Base-by-base conservation (phyloP, 2,113 vertebrate genomes). In the Bos indicus region DNA sequence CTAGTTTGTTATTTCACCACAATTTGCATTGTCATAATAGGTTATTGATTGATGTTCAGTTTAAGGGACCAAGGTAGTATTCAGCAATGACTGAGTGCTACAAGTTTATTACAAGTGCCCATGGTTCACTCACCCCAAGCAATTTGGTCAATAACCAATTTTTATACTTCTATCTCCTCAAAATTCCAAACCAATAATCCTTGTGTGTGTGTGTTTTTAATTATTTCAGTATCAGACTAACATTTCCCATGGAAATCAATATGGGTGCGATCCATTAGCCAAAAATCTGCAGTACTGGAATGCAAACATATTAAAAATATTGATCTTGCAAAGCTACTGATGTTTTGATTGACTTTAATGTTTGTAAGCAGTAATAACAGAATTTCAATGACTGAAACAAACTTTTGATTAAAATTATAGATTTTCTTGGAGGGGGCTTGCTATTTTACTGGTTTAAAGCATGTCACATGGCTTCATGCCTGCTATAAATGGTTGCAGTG, bases 21-120 rank as follows among this genome's bases (percentile, higher is more conserved):
- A 99, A 99, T 99, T 99, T 99, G 99, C 99, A 99, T 99, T 99
- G 99, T 99, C 99, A 99, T 99, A 99, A 99, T 99, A 99, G 99
- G 99, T 99, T 99, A 99, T 99, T 99, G 99, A 99, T 99, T 98
- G 99, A 98, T 98, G 99, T 99, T 99, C 99, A 99, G 99, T 99
- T 99, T 99, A 99, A 99, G 98, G 99, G 99, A 99, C 99, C 99
- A 99, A 98, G 60, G 98, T 98, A 98, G 99, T 99, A 98, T 98
- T 99, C 98, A 98, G 99, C 99, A 99, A 99, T 99, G 99, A 99
- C 99, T 99, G 98, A 98, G 96, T 97, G 98, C 98, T 99, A 99
- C 98, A 98, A 99, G 99, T 99, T 99, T 99, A 99, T 99, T 99
- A 99, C 99, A 99, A 99, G 99, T 99, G 99, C 99, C 99, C 98